Conservation (phyloP, 2,113 vertebrate genomes). For the Misgurnus mizolepis region DNA sequence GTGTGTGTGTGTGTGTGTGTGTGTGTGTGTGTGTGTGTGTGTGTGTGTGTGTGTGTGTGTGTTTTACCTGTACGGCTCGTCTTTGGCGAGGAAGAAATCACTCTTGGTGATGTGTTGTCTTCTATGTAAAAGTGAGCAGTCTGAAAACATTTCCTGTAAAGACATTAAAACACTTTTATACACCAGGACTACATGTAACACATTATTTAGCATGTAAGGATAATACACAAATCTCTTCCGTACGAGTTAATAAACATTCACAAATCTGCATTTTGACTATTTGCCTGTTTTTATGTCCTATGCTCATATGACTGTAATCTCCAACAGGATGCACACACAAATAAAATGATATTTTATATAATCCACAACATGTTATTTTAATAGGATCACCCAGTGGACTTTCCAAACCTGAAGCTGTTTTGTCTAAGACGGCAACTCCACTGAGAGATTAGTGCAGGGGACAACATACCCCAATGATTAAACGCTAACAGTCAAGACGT, state of each 20-base stretch:
- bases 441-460: conserved; percentile 68
- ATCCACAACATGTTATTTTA: conserved; percentile 66
- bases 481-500: conserved; percentile 40
- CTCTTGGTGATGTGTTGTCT: conserved; percentile 86
- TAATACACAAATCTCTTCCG: not conserved
- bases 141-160: conserved; percentile 92
- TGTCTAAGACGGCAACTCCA: conserved; percentile 57
- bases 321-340: conserved; percentile 48
- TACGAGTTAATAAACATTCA: not conserved
- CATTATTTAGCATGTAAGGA: not conserved
- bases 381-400: conserved; percentile 57
- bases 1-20: not conserved
- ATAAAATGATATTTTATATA: conserved; percentile 62
- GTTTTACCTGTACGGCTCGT: conserved; percentile 81
- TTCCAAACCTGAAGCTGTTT: conserved; percentile 37
- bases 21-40: too few species aligned
- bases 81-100: conserved; percentile 79
- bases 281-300: not conserved
- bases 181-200: not conserved
- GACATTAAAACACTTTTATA: conserved; percentile 43
- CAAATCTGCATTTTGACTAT: not conserved
- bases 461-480: conserved; percentile 44
- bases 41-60: not conserved
- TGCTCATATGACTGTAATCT: conserved; percentile 56
- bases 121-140: conserved; percentile 98